phyloP scores from a whole-genome alignment of 92 coral and sea anemone species.

The Zoanthus gigantus region DNA sequence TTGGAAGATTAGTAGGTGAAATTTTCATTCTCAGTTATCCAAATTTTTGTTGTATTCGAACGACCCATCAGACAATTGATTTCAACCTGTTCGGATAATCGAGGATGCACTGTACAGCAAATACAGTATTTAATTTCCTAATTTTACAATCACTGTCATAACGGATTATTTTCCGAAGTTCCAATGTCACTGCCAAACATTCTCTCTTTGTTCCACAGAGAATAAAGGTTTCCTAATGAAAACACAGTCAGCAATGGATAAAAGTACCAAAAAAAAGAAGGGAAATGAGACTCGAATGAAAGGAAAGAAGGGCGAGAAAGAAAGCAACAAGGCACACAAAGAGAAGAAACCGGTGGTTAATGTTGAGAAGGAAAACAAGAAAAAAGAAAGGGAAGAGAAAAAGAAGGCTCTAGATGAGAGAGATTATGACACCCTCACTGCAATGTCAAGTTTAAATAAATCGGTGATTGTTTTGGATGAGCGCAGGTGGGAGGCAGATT shows the following conservation, averaged over 20 bases:
- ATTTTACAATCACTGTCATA: not conserved
- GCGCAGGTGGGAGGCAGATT: not conserved
- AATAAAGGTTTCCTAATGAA: not conserved
- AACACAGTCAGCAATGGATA: not conserved
- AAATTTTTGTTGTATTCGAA: no score
- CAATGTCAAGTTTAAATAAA: not conserved
- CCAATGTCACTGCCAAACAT: not conserved
- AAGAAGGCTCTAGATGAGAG: not conserved
- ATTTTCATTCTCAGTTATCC: no score
- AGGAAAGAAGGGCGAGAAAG: not conserved
- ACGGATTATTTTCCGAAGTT: not conserved
- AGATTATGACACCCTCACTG: not conserved
- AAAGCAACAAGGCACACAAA: not conserved
- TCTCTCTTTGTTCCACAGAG: not conserved
- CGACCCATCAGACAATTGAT: no score
- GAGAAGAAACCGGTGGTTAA: not conserved
- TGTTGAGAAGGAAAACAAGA: conserved; percentile 7
- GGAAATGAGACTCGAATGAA: not conserved
- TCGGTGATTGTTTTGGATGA: not conserved
- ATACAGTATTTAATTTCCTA: no score
- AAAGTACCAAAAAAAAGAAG: not conserved
- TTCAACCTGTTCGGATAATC: no score
- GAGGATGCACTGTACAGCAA: no score
- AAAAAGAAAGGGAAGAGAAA: conserved; percentile 3
- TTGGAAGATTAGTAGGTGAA: no score